These are phyloP conservation scores for Metopia argyrocephala DNA, from an alignment of 2,888 invertebrate genomes.

Conservation along the genomic window DNA sequence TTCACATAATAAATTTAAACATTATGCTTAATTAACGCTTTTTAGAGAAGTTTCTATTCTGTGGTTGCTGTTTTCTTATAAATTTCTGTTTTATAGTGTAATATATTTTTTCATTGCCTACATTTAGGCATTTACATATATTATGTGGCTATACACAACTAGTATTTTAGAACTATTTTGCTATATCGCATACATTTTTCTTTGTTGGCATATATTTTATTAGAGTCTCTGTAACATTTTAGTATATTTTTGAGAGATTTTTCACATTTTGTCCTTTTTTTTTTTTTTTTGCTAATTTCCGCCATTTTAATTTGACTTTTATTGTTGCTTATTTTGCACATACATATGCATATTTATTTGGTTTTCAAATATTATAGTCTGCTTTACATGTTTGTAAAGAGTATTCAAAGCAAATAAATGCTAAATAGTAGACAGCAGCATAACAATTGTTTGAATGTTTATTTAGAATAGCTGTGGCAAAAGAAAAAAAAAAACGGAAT, in stretches of 20 bases:
- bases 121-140: background rate
- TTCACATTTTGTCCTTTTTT: no score
- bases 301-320: background rate
- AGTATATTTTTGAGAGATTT: no score
- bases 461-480: background rate
- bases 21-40: background rate
- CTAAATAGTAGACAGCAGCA: slow-evolving; percentile 1
- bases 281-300: background rate
- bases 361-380: background rate
- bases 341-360: no score
- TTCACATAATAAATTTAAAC: no score
- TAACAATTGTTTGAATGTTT: background rate
- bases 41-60: background rate
- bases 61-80: no score
- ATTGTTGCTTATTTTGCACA: background rate
- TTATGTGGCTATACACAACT: background rate
- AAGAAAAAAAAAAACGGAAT: background rate
- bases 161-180: background rate
- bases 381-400: background rate
- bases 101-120: background rate
- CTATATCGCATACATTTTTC: no score
- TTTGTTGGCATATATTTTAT: background rate
- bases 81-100: background rate
- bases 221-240: background rate
- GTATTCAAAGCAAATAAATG: slow-evolving; percentile 17